phyloP scores from a whole-genome alignment of 2,113 vertebrate genomes.

The Melanocharis versteri region DNA sequence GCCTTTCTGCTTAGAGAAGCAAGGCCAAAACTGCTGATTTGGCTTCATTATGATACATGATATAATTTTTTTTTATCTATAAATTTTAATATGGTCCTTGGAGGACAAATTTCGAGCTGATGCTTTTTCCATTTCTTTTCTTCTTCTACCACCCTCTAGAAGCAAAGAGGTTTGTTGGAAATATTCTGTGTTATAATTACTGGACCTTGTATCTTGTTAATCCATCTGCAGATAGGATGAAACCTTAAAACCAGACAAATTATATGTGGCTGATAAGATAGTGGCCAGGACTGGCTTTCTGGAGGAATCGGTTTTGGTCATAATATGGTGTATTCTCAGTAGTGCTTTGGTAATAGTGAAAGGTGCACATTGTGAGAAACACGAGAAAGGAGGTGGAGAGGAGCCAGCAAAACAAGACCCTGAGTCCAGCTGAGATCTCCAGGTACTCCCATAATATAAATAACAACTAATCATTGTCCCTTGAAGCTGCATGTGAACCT shows the following conservation, averaged over 20 bases:
- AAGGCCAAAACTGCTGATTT: slow-evolving; percentile 69
- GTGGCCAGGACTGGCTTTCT: not conserved
- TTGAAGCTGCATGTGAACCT: not conserved
- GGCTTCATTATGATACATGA: slow-evolving; percentile 51
- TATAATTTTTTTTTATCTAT: slow-evolving; percentile 52
- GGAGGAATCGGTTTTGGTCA: not conserved
- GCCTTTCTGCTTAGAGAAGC: slow-evolving; percentile 42
- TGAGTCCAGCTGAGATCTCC: not conserved
- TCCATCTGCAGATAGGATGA: slow-evolving; percentile 5
- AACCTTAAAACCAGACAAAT: not conserved
- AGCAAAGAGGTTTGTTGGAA: not conserved
- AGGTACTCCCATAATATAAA: not conserved
- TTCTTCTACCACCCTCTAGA: not conserved
- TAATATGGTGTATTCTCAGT: not conserved
- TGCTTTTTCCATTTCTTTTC: slow-evolving; percentile 46
- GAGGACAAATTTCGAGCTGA: slow-evolving; percentile 26
- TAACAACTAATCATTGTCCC: not conserved
- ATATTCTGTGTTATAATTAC: not conserved
- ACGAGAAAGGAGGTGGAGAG: not conserved
- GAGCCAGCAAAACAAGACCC: not conserved
- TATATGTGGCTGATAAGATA: not conserved
- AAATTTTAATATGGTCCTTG: slow-evolving; percentile 56
- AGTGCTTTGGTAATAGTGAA: not conserved
- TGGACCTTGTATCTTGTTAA: slow-evolving; percentile 6
- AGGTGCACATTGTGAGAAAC: not conserved